Base-by-base conservation (phyloP, 2,113 vertebrate species). In the Clinocottus analis region DNA sequence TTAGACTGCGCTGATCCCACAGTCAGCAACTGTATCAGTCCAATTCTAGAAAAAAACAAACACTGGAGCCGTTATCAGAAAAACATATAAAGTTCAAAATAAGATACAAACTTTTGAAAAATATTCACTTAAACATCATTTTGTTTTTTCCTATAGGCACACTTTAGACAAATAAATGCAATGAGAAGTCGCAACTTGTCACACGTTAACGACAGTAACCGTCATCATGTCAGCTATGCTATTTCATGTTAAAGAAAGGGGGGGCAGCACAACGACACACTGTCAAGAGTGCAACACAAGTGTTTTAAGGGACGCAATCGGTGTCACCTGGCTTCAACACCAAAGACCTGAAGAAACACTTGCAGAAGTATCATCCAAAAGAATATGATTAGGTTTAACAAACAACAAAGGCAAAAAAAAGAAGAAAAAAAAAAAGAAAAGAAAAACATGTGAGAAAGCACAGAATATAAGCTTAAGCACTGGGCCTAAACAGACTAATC, bases 281-380 rank as follows among this genome's bases (percentile, higher is more conserved):
- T 76, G 75, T 35, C 45, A 71, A 39, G 7, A 67, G 53, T 58
- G 72, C 27, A 69, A 63, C 21, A 41, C 10, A 27, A 62, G 59
- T 47, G 76, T 77, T 77, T 72, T 12, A 60, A 78, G 45, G 70
- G 65, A 39, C n/a, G 7, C 25, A 17, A 72, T 69, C 37, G 59
- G 76, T 77, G 72, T 56, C 13, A 29, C 17, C 9, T 64, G 29
- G 53, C 27, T 74, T 69, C 33, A 73, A 86, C 81, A 86, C 75
- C 65, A 86, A 43, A n/a, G n/a, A 72, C 27, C 53, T 2, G 2
- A 69, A 39, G 45, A 70, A 66, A 76, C 31, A 63, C 37, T 8
- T 64, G 41, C 5, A 70, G 31, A 74, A 58, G 37, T 31, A 68
- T 43, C 37, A 65, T 16, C 17, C 29, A 75, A 37, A 31, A 49